Base-by-base conservation (phyloP, 2,888 invertebrate species). In the Corbicula japonica region DNA sequence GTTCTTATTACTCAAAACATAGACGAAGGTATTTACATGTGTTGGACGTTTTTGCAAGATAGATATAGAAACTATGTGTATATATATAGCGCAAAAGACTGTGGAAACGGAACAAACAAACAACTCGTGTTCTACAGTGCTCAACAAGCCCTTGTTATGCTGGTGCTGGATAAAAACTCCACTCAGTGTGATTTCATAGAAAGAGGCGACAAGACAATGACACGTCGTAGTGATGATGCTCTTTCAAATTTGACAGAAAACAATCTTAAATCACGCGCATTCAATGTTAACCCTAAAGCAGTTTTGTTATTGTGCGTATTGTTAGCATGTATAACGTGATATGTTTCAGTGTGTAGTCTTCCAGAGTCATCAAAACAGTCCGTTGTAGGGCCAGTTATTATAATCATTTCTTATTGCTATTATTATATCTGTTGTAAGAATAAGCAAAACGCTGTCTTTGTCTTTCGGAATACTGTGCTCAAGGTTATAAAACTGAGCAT, bases 21-120 rank as follows among this genome's bases (percentile, higher is more conserved):
- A 1, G 63, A 69, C 28, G 68, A 63, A 26, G 70, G 73, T 0
- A 56, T 60, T 10, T 80, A 77, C 52, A 70, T 80, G 46, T 80
- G 83, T 38, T 83, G 83, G 83, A 80, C 80, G 4, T 83, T 83
- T 61, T 52, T 77, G 23, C 61, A 54, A 44, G 74, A 71, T 18
- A 35, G 68, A 28, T 48, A 56, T 21, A 52, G 69, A 28, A 66
- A 73, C 34, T 83, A 68, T 66, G 66, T 83, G 23, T 83, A 76
- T 34, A 61, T 83, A 30, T 83, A 74, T 41, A 61, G 54, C 32
- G 79, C 83, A 18, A 68, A 71, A 23, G 79, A 83, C 58, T 83
- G 83, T 60, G 83, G 83, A 2, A 79, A 83, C 44, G 83, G 83
- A 3, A 83, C 83, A 12, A 77, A 80, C 72, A 79, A 79, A 74